A percentile compares a stretch with the other conserved stretches of the same genome.
Conservation (phyloP, 1,140 invertebrate genomes). For the Sipha flava region DNA sequence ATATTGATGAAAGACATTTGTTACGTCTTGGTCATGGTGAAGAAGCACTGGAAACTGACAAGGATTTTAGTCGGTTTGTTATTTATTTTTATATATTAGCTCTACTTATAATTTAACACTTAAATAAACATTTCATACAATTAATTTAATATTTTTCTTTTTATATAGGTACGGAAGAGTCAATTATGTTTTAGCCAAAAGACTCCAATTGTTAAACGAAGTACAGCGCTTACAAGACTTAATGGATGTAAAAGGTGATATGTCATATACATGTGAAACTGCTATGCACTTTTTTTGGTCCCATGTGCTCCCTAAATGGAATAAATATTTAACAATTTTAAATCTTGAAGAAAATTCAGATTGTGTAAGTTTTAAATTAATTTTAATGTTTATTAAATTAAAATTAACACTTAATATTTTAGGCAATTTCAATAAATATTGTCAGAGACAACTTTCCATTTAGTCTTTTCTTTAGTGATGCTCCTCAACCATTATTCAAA, state of each 20-base stretch:
- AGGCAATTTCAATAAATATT: constrained; percentile 44
- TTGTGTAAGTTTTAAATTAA: neutral
- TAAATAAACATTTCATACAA: neutral
- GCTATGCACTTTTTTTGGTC: constrained; percentile 87
- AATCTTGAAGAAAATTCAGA: constrained; percentile 44
- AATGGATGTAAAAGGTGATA: constrained; percentile 77
- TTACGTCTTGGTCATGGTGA: constrained; percentile 99
- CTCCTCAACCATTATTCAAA: constrained; percentile 87
- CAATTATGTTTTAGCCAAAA: constrained; percentile 92
- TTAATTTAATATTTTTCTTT: neutral
- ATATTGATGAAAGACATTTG: constrained; percentile 96
- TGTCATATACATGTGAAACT: constrained; percentile 96
- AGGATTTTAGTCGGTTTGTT: constrained; percentile 82
- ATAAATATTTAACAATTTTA: constrained; percentile 66
- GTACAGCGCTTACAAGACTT: constrained; percentile 78
- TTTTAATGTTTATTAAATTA: neutral
- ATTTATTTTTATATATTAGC: neutral
- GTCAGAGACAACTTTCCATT: constrained; percentile 83
- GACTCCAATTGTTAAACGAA: constrained; percentile 79
- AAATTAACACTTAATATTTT: constrained; percentile 1
- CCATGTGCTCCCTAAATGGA: constrained; percentile 82
- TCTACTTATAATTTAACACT: neutral
- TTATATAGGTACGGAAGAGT: constrained; percentile 85
- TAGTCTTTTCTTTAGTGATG: constrained; percentile 80
- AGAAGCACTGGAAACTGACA: constrained; percentile 96